A percentile compares a stretch with the other conserved stretches of the same genome.
Conservation (phyloP, 2,113 vertebrate species). For the Epinephelus fuscoguttatus region DNA sequence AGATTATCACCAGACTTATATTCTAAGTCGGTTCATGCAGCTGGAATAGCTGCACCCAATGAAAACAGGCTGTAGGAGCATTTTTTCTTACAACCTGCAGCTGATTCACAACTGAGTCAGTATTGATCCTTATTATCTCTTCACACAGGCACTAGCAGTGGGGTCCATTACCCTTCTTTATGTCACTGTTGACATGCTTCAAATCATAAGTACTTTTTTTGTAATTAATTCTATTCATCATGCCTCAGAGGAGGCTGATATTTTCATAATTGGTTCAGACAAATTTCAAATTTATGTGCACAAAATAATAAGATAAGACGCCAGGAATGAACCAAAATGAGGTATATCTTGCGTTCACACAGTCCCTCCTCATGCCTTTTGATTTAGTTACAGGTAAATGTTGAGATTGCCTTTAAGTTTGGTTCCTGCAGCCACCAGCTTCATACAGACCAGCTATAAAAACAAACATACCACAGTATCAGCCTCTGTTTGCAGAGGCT, state of each 20-base stretch:
- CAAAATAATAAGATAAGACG: neutral
- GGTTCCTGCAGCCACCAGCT: neutral
- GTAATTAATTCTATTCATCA: neutral
- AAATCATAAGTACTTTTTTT: neutral
- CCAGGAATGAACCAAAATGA: neutral
- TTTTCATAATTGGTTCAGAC: neutral
- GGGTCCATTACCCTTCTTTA: no score
- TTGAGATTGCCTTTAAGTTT: neutral
- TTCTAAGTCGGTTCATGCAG: no score
- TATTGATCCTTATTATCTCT: neutral
- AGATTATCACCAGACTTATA: no score
- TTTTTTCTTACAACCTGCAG: neutral
- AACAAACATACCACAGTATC: slow-evolving; percentile 24
- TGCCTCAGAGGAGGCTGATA: neutral
- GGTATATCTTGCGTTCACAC: neutral
- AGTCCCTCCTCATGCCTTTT: neutral
- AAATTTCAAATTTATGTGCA: neutral
- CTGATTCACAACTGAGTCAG: neutral
- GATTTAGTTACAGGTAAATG: neutral
- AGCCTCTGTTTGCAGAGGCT: neutral
- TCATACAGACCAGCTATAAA: neutral
- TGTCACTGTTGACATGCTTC: no score
- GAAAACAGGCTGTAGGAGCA: neutral
- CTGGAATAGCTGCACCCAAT: no score
- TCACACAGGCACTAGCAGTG: neutral